Evolutionary conservation across 1,140 invertebrate species (phyloP).

Genomic region (Drosophila murphyi): DNA sequence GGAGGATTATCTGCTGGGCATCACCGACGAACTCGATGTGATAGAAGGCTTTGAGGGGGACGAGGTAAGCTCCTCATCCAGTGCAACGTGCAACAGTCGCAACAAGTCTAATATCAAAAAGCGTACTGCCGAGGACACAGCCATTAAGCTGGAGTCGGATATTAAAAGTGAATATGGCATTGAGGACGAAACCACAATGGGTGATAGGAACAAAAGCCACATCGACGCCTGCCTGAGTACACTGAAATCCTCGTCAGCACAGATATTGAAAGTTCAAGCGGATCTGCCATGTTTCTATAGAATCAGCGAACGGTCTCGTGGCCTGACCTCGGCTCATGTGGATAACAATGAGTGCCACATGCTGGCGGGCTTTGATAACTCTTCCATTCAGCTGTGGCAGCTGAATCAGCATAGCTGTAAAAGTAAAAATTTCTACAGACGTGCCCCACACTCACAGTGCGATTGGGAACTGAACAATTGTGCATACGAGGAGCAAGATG

Average conservation of each 20-base stretch:
- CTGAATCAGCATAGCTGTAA: conserved; percentile 70
- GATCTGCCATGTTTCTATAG: conserved; percentile 67
- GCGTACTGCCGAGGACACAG: conserved; percentile 60
- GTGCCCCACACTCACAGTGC: conserved; percentile 58
- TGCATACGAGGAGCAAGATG: conserved; percentile 50
- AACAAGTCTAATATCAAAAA: conserved; percentile 54
- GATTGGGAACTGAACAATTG: conserved; percentile 78
- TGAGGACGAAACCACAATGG: not conserved
- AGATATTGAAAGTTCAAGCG: conserved; percentile 65
- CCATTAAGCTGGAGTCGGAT: conserved; percentile 52
- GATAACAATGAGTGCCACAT: conserved; percentile 77
- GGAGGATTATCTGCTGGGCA: conserved; percentile 77
- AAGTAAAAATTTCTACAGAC: conserved; percentile 72
- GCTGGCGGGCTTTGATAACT: conserved; percentile 77
- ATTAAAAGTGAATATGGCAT: conserved; percentile 56
- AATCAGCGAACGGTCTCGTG: conserved; percentile 66
- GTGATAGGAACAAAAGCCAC: conserved; percentile 29
- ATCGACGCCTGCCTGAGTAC: conserved; percentile 58
- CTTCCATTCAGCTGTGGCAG: conserved; percentile 79
- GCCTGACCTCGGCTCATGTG: conserved; percentile 65
- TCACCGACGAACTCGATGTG: conserved; percentile 55
- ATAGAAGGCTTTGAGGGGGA: conserved; percentile 38
- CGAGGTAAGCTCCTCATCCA: conserved; percentile 2
- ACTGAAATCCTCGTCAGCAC: conserved; percentile 50
- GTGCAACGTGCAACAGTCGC: conserved; percentile 4